Evolutionary conservation across 2,113 vertebrate genomes (phyloP).

Genomic region (Smithornis capensis): DNA sequence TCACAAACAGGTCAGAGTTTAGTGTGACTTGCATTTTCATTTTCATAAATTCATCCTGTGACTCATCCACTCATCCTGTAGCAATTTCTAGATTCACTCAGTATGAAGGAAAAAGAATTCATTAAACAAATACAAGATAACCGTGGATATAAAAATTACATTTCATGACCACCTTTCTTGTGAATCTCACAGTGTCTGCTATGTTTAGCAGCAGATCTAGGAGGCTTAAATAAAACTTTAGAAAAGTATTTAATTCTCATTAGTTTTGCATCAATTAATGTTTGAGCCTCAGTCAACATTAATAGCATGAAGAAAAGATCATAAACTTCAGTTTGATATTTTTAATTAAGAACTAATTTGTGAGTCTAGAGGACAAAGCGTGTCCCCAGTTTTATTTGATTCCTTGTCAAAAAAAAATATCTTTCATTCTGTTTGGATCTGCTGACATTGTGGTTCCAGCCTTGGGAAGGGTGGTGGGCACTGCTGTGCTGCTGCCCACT

Average conservation of each 20-base stretch:
- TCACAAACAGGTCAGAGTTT: not conserved
- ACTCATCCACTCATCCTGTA: not conserved
- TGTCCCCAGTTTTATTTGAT: not conserved
- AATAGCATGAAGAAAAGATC: not conserved
- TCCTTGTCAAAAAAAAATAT: not conserved
- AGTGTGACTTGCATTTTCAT: not conserved
- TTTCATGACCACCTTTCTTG: not conserved
- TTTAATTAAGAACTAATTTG: not conserved
- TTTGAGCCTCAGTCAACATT: not conserved
- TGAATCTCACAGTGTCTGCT: not conserved
- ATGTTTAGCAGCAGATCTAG: not conserved
- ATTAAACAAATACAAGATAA: not conserved
- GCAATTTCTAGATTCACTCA: not conserved
- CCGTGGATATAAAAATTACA: not conserved
- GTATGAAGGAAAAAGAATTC: not conserved
- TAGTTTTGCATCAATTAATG: not conserved
- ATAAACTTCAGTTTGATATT: not conserved
- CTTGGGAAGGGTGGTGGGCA: not conserved
- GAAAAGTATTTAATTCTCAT: not conserved
- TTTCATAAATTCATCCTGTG: not conserved
- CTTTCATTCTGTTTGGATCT: not conserved
- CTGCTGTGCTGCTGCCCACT: not conserved
- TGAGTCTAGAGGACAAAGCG: not conserved
- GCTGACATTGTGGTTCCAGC: not conserved
- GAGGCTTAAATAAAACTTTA: not conserved